Conservation (phyloP, 2,113 vertebrate genomes). For the Bujurquina vittata region DNA sequence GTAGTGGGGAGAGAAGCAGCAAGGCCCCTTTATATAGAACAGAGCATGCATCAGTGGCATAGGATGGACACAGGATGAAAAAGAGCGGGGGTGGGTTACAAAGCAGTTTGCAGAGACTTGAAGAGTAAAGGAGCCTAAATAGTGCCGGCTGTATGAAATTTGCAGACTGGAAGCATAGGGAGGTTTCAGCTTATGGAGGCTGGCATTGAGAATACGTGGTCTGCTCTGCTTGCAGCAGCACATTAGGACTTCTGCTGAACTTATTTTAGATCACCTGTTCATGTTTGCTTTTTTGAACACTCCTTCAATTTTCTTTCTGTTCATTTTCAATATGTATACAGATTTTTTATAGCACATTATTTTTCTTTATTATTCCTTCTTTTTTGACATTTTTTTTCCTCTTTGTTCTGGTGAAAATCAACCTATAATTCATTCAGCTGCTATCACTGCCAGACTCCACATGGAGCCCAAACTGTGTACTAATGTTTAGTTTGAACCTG, state of each 20-base stretch:
- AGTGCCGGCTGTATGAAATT: background rate
- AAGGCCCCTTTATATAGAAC: too few relatives aligned
- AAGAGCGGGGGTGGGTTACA: background rate
- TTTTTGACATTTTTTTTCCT: background rate
- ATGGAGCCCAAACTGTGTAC: background rate
- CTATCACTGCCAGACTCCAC: background rate
- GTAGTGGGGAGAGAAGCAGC: background rate
- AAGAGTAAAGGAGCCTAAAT: background rate
- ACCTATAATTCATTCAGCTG: background rate
- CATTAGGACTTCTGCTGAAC: background rate
- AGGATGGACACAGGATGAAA: background rate
- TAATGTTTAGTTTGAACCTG: constrained; percentile 17
- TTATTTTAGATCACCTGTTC: background rate
- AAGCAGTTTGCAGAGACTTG: background rate
- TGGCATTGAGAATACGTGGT: background rate
- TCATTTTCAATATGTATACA: background rate
- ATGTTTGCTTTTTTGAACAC: background rate
- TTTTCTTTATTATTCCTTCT: background rate
- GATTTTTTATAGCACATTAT: background rate
- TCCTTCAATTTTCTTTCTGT: background rate
- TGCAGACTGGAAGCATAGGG: background rate
- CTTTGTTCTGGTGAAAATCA: background rate
- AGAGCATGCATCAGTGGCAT: background rate
- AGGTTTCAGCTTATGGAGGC: background rate
- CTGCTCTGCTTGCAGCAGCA: background rate